Percentiles rank a stretch among this genome's conserved stretches.
These are phyloP conservation scores for Eidolon helvum DNA, from an alignment of 2,113 vertebrate genomes.

Conservation along the genomic window DNA sequence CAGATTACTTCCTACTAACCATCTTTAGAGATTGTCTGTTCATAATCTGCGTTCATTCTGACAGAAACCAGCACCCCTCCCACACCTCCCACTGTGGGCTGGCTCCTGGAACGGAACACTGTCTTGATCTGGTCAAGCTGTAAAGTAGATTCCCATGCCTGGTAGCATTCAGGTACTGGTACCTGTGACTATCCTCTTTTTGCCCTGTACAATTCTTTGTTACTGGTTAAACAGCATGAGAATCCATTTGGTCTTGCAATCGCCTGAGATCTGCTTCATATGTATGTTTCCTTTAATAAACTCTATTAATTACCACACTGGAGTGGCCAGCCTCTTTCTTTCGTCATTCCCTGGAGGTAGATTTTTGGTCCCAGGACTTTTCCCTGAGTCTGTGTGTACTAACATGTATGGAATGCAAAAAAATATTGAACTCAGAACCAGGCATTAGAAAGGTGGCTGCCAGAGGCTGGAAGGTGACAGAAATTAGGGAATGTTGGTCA, in stretches of 20 bases:
- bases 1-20: neutral
- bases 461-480: neutral
- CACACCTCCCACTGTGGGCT: neutral
- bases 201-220: neutral
- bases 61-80: neutral
- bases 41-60: neutral
- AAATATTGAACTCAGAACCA: neutral
- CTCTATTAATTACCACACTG: neutral
- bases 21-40: neutral
- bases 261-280: neutral
- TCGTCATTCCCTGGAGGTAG: neutral
- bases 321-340: neutral
- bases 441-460: neutral
- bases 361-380: neutral
- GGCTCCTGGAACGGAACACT: neutral
- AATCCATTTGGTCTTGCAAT: neutral
- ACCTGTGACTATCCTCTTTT: neutral
- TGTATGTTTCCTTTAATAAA: neutral
- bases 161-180: neutral
- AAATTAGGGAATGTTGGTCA: neutral
- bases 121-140: neutral
- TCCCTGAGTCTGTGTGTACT: neutral
- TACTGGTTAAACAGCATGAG: neutral
- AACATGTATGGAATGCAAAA: neutral
- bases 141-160: neutral